Conservation (phyloP, 2,797 vertebrate genomes). For the Enteromius thamalakanensis region DNA sequence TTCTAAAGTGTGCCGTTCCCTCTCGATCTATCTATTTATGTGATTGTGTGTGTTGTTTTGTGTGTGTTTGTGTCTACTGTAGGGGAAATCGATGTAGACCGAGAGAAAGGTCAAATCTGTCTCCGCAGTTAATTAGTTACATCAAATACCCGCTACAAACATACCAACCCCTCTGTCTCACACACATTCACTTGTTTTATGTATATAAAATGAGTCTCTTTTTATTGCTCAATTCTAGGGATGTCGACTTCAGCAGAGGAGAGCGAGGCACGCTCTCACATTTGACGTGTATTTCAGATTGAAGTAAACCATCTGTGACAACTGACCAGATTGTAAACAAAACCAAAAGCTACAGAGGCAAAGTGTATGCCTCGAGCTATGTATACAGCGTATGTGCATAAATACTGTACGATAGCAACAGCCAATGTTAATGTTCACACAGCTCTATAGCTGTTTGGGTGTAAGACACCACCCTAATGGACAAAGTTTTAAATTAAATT, state of each 20-base stretch:
- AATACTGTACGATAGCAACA: not conserved
- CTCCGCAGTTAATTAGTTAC: slow-evolving; percentile 45
- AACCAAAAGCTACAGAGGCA: not conserved
- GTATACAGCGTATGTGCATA: not conserved
- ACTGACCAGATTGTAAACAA: slow-evolving; percentile 8
- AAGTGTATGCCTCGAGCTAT: not conserved
- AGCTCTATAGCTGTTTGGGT: not conserved
- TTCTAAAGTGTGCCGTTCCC: too few relatives aligned
- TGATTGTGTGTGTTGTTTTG: not conserved
- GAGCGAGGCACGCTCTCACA: not conserved
- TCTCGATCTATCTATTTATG: not conserved
- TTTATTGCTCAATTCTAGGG: not conserved
- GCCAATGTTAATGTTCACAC: not conserved
- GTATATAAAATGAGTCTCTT: not conserved
- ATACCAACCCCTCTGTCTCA: not conserved
- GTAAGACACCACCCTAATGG: too few relatives aligned
- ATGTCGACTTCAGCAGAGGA: slow-evolving; percentile 3
- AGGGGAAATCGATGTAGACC: slow-evolving; percentile 32
- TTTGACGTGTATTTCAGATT: not conserved
- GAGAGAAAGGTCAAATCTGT: slow-evolving; percentile 46
- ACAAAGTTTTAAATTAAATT: too few relatives aligned
- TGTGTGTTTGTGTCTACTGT: slow-evolving; percentile 16
- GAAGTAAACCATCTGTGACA: not conserved
- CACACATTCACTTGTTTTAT: not conserved
- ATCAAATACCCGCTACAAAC: slow-evolving; percentile 15